Base-by-base conservation (phyloP, 1,140 invertebrate genomes). In the Alviniconcha marisindica region DNA sequence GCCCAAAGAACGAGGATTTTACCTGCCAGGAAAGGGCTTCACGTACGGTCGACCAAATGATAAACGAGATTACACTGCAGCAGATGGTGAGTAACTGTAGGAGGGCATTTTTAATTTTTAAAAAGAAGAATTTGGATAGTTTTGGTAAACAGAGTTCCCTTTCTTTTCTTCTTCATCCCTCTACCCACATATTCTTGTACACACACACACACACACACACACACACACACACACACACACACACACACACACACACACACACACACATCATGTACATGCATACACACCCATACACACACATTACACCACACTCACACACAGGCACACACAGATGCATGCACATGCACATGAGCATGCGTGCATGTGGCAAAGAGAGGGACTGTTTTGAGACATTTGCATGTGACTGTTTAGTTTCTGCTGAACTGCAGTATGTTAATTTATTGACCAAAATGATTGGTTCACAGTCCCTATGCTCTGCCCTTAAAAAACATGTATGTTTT, bases 1-100 rank as follows among this genome's bases (percentile, higher is more conserved):
- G 77, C 71, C 63, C n/a, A 83, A 80, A 56, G 76, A 77, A 21
- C n/a, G 81, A 83, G 85, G 79, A 24, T 81, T 82, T 36, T 69
- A 56, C 18, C 69, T 83, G 5, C 83, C 83, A 15, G 56, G 48
- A 0, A 38, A 76, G 71, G 48, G 42, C 18, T 81, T 77, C 56
- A 66, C 60, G 12, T 82, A 84, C 76, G 81, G 85, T 1, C 48
- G 21, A 21, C 83, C 83, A 33, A 71, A 80, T 42, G 77, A 83
- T 12, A 84, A 56, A 82, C 38, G 83, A 48, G 66, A 78, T 15
- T 85, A 51, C 40, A 81, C 81, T 24, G 84, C 78, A 18, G 82
- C 73, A 40, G 66, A 82, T 63, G 71, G 54, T 82, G 1, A 60
- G 71, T 76, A 3, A 51, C 44, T 48, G 18, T 51, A 31, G 44